Evolutionary conservation across 2,888 invertebrate species (phyloP), one percentile per base, ranked within the genome.

Genomic region (Ypsolopha sequella): DNA sequence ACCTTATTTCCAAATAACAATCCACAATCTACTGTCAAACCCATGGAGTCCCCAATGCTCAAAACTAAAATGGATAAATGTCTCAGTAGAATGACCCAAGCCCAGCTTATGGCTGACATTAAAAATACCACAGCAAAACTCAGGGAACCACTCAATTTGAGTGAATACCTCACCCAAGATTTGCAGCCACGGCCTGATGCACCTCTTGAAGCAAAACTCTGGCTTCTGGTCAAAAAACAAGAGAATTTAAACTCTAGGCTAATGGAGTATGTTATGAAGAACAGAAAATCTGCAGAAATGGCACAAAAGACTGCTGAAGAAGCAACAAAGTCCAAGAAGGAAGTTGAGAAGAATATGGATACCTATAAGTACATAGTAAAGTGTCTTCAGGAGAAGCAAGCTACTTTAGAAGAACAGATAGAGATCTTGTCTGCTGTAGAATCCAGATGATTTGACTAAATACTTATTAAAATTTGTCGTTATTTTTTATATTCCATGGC

Each of bases 361-460:
- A 73, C 73, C 10, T 64, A 77, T 41, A 85, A 80, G 56, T 85
- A 84, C 58, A 69, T 82, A 56, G 73, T 80, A 0, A 85, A 84
- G 61, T 77, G 80, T 57, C 66, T 85, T 36, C 84, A 85, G 60
- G 85, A 85, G 54, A 85, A 84, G 61, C 77, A 81, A 58, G 74
- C 81, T 6, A 79, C 82, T 35, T 66, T 80, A 52, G 85, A 85
- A 54, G 85, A 85, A 60, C 84, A 85, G 62, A 76, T 85, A 57
- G 82, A 85, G 64, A 84, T 85, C 53, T 59, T 85, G 51, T 77
- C 82, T 55, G 68, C 80, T 54, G 76, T 85, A 36, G 85, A 85
- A 59, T 70, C 84, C 52, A 70, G 80, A 60, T 80, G 73, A 44
- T 52, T 46, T 35, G 44, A 51, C 24, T 51, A 63, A 65, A 62